A percentile compares a stretch with the other conserved stretches of the same genome.
phyloP scores from a whole-genome alignment of 1,140 invertebrate genomes.

The Drosophila ercepeae region DNA sequence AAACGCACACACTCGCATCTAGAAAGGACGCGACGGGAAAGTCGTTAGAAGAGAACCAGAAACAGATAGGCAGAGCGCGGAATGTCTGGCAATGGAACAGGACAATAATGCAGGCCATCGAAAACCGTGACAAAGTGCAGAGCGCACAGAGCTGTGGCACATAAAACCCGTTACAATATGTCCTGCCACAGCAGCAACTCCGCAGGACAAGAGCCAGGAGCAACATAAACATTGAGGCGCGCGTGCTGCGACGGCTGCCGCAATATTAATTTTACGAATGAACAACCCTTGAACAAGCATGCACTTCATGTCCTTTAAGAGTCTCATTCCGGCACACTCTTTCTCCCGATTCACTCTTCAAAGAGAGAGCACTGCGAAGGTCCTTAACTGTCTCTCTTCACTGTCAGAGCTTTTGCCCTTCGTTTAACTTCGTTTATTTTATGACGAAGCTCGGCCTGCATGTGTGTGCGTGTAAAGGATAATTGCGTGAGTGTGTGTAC shows the following conservation, averaged over 20 bases:
- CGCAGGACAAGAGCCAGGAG: slow-evolving; percentile 27
- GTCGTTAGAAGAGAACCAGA: slow-evolving; percentile 22
- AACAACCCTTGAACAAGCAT: slow-evolving; percentile 83
- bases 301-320: slow-evolving; percentile 73
- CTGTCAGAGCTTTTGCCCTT: slow-evolving; percentile 29
- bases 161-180: slow-evolving; percentile 74
- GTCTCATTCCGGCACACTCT: slow-evolving; percentile 2
- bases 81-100: slow-evolving; percentile 66
- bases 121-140: slow-evolving; percentile 57
- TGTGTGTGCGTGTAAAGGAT: not conserved
- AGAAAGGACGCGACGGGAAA: not conserved
- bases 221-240: slow-evolving; percentile 78
- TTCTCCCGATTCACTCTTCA: not conserved
- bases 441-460: slow-evolving; percentile 5
- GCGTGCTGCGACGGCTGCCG: slow-evolving; percentile 70
- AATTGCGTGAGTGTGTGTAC: slow-evolving; percentile 14
- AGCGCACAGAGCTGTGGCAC: slow-evolving; percentile 23
- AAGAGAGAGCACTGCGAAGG: not conserved
- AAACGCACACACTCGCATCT: slow-evolving; percentile 14
- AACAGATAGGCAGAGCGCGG: slow-evolving; percentile 11
- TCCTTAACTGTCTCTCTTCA: not conserved
- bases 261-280: slow-evolving; percentile 83
- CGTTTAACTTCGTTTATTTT: slow-evolving; percentile 25
- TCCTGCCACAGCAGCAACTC: slow-evolving; percentile 37
- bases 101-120: slow-evolving; percentile 37